Evolutionary conservation across 1,140 invertebrate species (phyloP).

Genomic region (Rhyzopertha dominica): DNA sequence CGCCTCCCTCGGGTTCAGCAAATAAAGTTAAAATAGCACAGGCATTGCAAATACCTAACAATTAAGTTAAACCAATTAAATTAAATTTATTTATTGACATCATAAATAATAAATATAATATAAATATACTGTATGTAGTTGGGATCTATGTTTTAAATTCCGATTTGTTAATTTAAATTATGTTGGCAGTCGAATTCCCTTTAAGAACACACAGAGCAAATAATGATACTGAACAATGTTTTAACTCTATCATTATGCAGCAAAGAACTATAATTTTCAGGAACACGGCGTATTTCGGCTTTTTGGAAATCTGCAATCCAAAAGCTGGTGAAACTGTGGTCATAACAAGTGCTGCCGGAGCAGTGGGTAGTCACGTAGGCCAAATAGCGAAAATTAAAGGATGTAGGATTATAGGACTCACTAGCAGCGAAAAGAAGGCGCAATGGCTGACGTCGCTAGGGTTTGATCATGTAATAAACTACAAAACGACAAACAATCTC

Average conservation of each 20-base stretch:
- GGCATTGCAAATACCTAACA: too few relatives aligned
- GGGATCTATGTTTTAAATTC: too few relatives aligned
- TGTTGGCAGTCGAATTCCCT: too few relatives aligned
- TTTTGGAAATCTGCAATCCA: conserved; percentile 63
- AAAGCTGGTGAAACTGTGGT: conserved; percentile 64
- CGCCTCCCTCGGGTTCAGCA: too few relatives aligned
- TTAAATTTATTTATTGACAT: too few relatives aligned
- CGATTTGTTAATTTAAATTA: too few relatives aligned
- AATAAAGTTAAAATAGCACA: too few relatives aligned
- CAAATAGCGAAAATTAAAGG: conserved; percentile 68
- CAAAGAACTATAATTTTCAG: too few relatives aligned
- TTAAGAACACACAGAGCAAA: too few relatives aligned
- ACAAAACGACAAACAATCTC: conserved; percentile 58
- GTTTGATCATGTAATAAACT: conserved; percentile 67
- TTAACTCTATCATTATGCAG: too few relatives aligned
- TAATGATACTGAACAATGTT: too few relatives aligned
- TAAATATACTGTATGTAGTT: neutral
- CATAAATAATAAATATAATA: neutral
- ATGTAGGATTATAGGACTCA: conserved; percentile 65
- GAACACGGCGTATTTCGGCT: conserved; percentile 65
- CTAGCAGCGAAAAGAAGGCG: conserved; percentile 65
- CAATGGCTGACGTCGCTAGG: conserved; percentile 58
- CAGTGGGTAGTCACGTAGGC: conserved; percentile 66
- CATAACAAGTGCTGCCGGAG: conserved; percentile 62
- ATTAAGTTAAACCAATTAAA: too few relatives aligned